A percentile compares a stretch with the other conserved stretches of the same genome.
Conservation (phyloP, 1,140 invertebrate genomes). For the Aphaenogaster ashmeadi region DNA sequence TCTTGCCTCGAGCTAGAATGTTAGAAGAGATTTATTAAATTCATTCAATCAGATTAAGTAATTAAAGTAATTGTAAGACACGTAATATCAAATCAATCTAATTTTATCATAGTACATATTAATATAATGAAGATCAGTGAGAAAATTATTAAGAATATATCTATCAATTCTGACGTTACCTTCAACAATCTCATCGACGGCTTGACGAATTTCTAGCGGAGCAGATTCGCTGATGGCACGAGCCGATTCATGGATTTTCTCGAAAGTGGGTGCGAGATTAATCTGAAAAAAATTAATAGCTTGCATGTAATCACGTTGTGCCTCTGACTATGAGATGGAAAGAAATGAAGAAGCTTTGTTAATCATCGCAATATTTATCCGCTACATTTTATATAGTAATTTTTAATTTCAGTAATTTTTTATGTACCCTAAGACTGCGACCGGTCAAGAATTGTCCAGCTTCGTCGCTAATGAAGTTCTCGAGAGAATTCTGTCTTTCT, state of each 20-base stretch:
- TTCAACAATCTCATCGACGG: constrained; percentile 88
- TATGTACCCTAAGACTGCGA: constrained; percentile 86
- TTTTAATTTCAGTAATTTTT: not conserved
- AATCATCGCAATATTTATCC: not conserved
- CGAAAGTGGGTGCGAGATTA: constrained; percentile 86
- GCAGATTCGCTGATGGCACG: constrained; percentile 87
- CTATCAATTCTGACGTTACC: constrained; percentile 81
- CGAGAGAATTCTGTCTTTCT: constrained; percentile 88
- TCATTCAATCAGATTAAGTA: not conserved
- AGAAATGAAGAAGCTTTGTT: not conserved
- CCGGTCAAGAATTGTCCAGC: constrained; percentile 88
- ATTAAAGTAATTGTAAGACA: not conserved
- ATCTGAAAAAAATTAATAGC: constrained; percentile 75
- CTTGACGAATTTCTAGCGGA: constrained; percentile 87
- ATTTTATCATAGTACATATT: not conserved
- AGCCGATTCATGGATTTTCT: constrained; percentile 86
- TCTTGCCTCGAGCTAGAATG: constrained; percentile 88
- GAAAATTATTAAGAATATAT: not conserved
- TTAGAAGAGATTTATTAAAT: constrained; percentile 26
- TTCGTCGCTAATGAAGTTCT: constrained; percentile 88
- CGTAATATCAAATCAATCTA: not conserved
- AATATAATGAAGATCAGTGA: not conserved
- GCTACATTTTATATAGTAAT: not conserved
- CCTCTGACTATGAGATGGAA: not conserved
- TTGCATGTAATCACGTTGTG: not conserved